Percentiles rank a stretch among this genome's conserved stretches.
phyloP scores from a whole-genome alignment of 1,140 invertebrate genomes.

The Papilio dardanus region DNA sequence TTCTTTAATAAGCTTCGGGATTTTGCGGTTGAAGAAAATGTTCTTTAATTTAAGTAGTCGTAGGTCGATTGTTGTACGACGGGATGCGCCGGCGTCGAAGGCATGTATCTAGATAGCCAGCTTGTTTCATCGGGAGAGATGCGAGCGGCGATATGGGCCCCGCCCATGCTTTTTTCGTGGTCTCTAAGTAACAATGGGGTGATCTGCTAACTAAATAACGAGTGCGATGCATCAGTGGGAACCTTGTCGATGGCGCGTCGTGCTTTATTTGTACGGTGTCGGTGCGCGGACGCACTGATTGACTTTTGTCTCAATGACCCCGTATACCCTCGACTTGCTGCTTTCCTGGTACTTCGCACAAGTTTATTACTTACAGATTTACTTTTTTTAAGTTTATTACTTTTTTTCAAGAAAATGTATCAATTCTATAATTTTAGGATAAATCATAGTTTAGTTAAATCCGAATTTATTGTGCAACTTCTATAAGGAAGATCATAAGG shows the following conservation, averaged over 20 bases:
- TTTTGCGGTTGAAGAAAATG: slow-evolving; percentile 42
- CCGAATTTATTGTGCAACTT: neutral
- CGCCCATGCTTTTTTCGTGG: slow-evolving; percentile 81
- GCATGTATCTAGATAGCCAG: slow-evolving; percentile 77
- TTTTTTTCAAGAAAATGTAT: too few species aligned
- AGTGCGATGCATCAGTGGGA: slow-evolving; percentile 71
- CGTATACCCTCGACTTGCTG: neutral
- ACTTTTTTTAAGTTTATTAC: too few species aligned
- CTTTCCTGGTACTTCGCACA: neutral
- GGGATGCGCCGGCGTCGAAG: slow-evolving; percentile 56
- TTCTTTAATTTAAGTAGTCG: slow-evolving; percentile 48
- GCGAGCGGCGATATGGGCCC: slow-evolving; percentile 68
- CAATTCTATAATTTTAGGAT: neutral
- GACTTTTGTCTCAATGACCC: slow-evolving; percentile 34
- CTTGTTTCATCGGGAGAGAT: slow-evolving; percentile 76
- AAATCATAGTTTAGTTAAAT: slow-evolving; percentile 2
- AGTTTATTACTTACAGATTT: neutral
- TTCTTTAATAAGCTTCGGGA: slow-evolving; percentile 77
- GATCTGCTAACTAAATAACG: slow-evolving; percentile 82
- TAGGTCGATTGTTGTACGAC: slow-evolving; percentile 48
- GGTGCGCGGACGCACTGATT: slow-evolving; percentile 47
- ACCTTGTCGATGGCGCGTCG: slow-evolving; percentile 61
- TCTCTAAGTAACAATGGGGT: slow-evolving; percentile 79
- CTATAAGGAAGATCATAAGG: slow-evolving; percentile 15
- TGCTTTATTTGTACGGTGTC: slow-evolving; percentile 62